These are phyloP conservation scores for Smittia aterrima DNA, from an alignment of 2,888 invertebrate genomes.

Conservation along the genomic window DNA sequence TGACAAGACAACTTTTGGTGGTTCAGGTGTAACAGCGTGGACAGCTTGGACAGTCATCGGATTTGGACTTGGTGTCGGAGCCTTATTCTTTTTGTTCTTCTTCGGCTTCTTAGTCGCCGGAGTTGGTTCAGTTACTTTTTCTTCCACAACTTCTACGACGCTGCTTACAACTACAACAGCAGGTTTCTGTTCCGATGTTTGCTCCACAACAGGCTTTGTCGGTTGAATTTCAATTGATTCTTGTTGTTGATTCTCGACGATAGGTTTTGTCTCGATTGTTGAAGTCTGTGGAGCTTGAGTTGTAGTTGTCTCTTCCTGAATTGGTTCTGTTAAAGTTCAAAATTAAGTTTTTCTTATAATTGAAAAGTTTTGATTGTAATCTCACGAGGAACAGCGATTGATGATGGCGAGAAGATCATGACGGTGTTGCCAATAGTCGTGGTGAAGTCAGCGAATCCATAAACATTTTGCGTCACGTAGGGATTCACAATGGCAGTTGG, in stretches of 20 bases:
- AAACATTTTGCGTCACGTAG: slow-evolving; percentile 80
- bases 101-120: slow-evolving; percentile 34
- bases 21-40: slow-evolving; percentile 48
- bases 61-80: slow-evolving; percentile 48
- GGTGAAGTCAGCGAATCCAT: slow-evolving; percentile 90
- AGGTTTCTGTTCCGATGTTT: slow-evolving; percentile 43
- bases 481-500: slow-evolving; percentile 26
- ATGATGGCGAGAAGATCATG: slow-evolving; percentile 85
- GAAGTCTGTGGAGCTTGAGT: slow-evolving; percentile 43
- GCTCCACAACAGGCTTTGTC: slow-evolving; percentile 49
- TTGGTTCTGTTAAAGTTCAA: not conserved
- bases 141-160: slow-evolving; percentile 45
- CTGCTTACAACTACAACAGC: slow-evolving; percentile 42
- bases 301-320: slow-evolving; percentile 45
- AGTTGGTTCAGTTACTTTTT: slow-evolving; percentile 29
- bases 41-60: slow-evolving; percentile 43
- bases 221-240: slow-evolving; percentile 51
- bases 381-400: slow-evolving; percentile 23
- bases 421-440: slow-evolving; percentile 92
- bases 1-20: slow-evolving; percentile 44
- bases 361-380: not conserved
- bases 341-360: not conserved
- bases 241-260: slow-evolving; percentile 42
- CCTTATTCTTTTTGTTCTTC: slow-evolving; percentile 27
- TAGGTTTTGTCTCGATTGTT: slow-evolving; percentile 44